phyloP scores from a whole-genome alignment of 2,888 invertebrate genomes.

The Hirtodrosophila alboralis region DNA sequence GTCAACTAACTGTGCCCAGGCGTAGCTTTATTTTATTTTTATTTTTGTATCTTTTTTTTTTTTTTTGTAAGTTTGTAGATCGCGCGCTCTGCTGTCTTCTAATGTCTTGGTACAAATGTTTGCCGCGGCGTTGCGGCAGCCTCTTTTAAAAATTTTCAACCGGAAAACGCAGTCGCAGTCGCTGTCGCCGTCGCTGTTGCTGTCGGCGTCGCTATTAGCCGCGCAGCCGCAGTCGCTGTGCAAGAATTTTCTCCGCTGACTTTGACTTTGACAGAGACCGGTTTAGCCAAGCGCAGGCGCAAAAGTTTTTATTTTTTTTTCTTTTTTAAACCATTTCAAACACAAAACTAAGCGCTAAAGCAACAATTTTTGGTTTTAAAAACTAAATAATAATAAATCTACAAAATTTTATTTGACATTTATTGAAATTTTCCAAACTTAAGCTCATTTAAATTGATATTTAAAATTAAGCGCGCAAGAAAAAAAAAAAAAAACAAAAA shows the following conservation, averaged over 20 bases:
- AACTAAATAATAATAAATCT: too few species aligned
- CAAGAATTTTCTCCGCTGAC: constrained; percentile 29
- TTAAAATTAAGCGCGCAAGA: constrained; percentile 23
- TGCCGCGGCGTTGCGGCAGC: constrained; percentile 82
- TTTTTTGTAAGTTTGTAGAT: constrained; percentile 8
- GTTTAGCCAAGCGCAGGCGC: constrained; percentile 47
- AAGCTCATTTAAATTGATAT: too few species aligned
- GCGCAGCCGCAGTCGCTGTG: too few species aligned
- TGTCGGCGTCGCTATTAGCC: constrained; percentile 1
- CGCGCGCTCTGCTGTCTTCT: constrained; percentile 77
- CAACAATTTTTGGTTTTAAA: background rate
- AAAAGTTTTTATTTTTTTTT: too few species aligned
- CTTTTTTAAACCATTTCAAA: constrained; percentile 14
- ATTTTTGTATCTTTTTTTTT: constrained; percentile 8
- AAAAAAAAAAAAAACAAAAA: too few species aligned
- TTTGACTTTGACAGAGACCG: constrained; percentile 62
- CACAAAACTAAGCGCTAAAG: constrained; percentile 2
- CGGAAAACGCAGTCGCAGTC: constrained; percentile 59
- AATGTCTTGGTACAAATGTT: constrained; percentile 84
- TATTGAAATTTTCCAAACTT: too few species aligned
- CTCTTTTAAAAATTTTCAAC: constrained; percentile 84
- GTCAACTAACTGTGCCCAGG: constrained; percentile 82
- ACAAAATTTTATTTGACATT: too few species aligned
- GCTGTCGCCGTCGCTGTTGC: constrained; percentile 6
- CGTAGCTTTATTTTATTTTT: constrained; percentile 27